These are phyloP conservation scores for Syrrhaptes paradoxus DNA, from an alignment of 2,113 vertebrate genomes.

Conservation along the genomic window DNA sequence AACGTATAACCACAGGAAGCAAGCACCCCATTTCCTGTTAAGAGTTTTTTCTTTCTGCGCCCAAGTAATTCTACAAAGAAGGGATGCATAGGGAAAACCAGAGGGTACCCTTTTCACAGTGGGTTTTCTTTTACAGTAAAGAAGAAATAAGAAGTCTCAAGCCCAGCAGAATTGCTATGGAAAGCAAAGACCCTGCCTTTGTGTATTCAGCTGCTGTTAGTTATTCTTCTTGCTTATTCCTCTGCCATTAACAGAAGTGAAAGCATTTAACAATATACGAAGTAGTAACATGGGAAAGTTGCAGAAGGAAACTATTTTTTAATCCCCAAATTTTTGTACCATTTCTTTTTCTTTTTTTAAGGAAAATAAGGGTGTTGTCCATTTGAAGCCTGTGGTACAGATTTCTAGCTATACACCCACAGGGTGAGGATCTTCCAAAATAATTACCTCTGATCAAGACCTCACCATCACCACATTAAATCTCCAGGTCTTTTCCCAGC, in stretches of 20 bases:
- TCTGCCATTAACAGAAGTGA: not conserved
- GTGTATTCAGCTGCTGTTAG: not conserved
- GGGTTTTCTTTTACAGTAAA: slow-evolving; percentile 1
- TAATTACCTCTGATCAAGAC: not conserved
- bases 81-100: not conserved
- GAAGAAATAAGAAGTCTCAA: not conserved
- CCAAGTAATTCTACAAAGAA: not conserved
- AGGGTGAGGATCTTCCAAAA: not conserved
- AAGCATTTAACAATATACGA: not conserved
- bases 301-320: not conserved
- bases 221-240: not conserved
- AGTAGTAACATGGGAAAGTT: not conserved
- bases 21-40: slow-evolving; percentile 55
- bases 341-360: not conserved
- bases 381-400: not conserved
- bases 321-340: not conserved
- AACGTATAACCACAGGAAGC: slow-evolving; percentile 65
- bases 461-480: not conserved
- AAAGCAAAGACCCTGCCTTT: not conserved
- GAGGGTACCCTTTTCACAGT: not conserved
- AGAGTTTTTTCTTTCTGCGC: slow-evolving; percentile 11
- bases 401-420: not conserved
- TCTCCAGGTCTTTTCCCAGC: not conserved
- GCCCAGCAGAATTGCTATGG: not conserved
- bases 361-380: not conserved